Conservation (phyloP, 2,797 vertebrate species). For the Melanotaenia nigrans region DNA sequence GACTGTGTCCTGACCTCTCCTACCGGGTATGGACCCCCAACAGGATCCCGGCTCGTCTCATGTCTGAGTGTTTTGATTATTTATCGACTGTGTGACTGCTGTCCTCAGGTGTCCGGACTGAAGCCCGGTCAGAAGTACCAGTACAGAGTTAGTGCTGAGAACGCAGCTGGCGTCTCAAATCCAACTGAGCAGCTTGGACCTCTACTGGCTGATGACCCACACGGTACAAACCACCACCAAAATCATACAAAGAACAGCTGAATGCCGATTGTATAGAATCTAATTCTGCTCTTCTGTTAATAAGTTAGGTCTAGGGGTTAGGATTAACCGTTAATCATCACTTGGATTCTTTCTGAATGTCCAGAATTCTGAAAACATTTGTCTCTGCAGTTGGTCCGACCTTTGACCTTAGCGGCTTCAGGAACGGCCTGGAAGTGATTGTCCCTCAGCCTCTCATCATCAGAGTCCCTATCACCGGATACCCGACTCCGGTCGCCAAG, state of each 20-base stretch:
- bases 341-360: neutral
- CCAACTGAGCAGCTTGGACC: constrained; percentile 92
- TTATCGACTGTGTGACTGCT: constrained; percentile 3
- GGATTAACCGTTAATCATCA: neutral
- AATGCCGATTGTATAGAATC: neutral
- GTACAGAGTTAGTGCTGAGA: constrained; percentile 96
- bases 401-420: constrained; percentile 93
- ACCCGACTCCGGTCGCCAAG: constrained; percentile 89
- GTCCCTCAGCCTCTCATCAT: constrained; percentile 93
- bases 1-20: constrained; percentile 90
- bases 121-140: constrained; percentile 90
- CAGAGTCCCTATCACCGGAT: constrained; percentile 91
- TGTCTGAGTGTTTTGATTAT: neutral
- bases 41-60: neutral
- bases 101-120: constrained; percentile 89
- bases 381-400: constrained; percentile 86
- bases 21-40: constrained; percentile 84
- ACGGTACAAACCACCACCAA: constrained; percentile 73
- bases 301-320: too few relatives aligned
- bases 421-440: constrained; percentile 94
- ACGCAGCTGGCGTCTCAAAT: constrained; percentile 94
- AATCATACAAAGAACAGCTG: neutral
- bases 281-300: neutral
- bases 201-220: constrained; percentile 92
- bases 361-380: neutral